Conservation (phyloP, 2,888 invertebrate genomes). For the Laothoe populi region DNA sequence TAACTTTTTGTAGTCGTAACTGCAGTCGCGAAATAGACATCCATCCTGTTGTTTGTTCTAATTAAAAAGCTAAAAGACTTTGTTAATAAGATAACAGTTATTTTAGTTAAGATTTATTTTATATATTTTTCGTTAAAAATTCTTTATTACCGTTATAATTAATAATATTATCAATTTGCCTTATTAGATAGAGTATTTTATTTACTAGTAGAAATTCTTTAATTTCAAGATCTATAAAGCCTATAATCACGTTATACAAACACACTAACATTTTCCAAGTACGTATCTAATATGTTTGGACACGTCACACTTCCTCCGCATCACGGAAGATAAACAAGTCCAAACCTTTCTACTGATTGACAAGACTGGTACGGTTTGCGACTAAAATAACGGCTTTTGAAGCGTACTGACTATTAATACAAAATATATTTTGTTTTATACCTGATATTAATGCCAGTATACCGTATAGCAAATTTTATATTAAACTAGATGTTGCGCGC, state of each 20-base stretch:
- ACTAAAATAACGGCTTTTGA: neutral
- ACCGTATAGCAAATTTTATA: too few species aligned
- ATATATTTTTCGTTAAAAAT: neutral
- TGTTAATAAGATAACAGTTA: neutral
- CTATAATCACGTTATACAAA: neutral
- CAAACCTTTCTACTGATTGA: neutral
- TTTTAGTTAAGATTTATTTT: neutral
- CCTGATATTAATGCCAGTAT: too few species aligned
- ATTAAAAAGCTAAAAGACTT: neutral
- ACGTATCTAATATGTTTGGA: neutral
- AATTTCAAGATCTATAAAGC: neutral
- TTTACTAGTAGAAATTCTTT: too few species aligned
- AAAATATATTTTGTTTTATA: too few species aligned
- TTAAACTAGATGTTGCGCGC: too few species aligned
- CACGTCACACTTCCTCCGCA: neutral
- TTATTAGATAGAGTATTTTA: too few species aligned
- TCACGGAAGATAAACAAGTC: neutral
- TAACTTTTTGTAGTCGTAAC: neutral
- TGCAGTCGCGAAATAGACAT: neutral
- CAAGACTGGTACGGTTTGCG: neutral
- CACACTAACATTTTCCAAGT: neutral
- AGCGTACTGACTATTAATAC: neutral
- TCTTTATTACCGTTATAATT: too few species aligned
- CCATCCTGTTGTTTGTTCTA: neutral
- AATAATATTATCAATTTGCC: too few species aligned